Evolutionary conservation across 2,113 vertebrate genomes (phyloP).

Genomic region (Tauraco erythrolophus): DNA sequence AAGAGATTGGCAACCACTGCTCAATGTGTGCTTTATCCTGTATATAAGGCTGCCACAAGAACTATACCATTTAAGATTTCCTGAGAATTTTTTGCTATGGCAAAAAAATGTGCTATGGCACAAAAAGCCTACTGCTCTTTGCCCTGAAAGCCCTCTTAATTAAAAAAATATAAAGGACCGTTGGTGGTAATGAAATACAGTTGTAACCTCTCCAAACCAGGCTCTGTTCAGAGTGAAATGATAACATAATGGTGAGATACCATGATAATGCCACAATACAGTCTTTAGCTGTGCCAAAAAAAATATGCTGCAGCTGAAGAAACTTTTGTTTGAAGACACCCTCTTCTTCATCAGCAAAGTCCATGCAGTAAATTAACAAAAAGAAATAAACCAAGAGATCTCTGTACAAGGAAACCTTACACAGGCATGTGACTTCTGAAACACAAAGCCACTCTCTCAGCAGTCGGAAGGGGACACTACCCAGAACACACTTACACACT

Average conservation of each 20-base stretch:
- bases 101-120: not conserved
- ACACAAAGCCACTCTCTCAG: not conserved
- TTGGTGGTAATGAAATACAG: not conserved
- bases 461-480: not conserved
- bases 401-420: not conserved
- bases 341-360: not conserved
- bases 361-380: not conserved
- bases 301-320: not conserved
- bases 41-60: not conserved
- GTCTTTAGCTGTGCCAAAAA: not conserved
- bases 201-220: not conserved
- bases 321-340: not conserved
- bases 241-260: not conserved
- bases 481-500: not conserved
- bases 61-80: not conserved
- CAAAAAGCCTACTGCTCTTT: not conserved
- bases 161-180: not conserved
- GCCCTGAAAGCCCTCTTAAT: not conserved
- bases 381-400: not conserved
- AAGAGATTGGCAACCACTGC: not conserved
- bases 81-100: not conserved
- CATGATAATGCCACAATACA: not conserved
- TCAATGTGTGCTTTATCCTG: not conserved
- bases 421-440: not conserved
- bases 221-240: not conserved